Evolutionary conservation across 2,113 vertebrate species (phyloP), one percentile per base, ranked within the genome.

Genomic region (Pelodiscus sinensis): DNA sequence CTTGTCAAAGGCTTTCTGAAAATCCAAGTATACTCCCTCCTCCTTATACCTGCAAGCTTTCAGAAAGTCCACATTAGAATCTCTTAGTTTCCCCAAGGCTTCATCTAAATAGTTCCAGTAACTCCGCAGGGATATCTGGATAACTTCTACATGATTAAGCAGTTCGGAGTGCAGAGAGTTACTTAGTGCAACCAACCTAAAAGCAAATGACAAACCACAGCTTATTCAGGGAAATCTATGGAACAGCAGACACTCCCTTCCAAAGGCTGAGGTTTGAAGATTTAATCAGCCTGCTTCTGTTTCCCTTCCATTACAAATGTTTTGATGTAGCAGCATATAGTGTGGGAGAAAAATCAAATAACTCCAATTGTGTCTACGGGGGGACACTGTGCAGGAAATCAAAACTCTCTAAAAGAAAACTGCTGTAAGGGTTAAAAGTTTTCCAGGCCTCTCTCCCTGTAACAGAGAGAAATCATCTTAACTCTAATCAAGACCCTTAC

Each of bases 81-180:
- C 84, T 79, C 96, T 98, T 8, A 99, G 95, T n/a, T 97, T 97
- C 86, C 97, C 97, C 88, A 98, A 93, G 65, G 92, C 95, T 84
- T 98, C 96, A 58, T 99, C 98, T 93, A 98, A 24, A 75, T 98
- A 97, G 16, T 98, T 96, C 75, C 96, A 94, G 92, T 98, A 98
- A 50, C 98, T 97, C 56, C 97, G 95, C 92, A 98, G 95, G 78
- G 97, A 97, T 44, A 95, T 65, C 85, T 97, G 97, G 52, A 98
- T 90, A 15, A 92, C 86, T 21, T 97, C 96, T 9, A 98, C 86
- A 1, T 98, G 97, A 89, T 97, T 96, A 1, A 91, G 90, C 68
- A 99, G 93, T 87, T 97, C 97, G 58, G 31, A 93, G 6, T 96
- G 96, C 78, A 99, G 84, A 4, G 35, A 94, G 38, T 52, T 93